Conservation (phyloP, 1,140 invertebrate species). For the Zaprionus lachaisei region DNA sequence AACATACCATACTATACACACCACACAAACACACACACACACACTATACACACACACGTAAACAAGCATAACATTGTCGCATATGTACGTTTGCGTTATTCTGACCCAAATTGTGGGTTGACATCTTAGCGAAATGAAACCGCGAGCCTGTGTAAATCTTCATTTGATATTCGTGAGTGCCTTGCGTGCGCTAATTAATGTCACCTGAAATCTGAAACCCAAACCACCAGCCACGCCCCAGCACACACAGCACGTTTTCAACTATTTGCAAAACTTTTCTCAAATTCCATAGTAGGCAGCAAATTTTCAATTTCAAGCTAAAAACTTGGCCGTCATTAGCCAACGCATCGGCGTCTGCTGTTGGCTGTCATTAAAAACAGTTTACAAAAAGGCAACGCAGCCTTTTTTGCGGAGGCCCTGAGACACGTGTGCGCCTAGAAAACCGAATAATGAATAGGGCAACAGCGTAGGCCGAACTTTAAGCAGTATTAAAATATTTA, state of each 20-base stretch:
- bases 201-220: slow-evolving; percentile 15
- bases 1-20: not conserved
- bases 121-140: slow-evolving; percentile 72
- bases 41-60: slow-evolving; percentile 9
- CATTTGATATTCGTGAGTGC: slow-evolving; percentile 45
- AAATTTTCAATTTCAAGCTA: slow-evolving; percentile 61
- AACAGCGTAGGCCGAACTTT: not conserved
- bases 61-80: slow-evolving; percentile 40
- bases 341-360: slow-evolving; percentile 43
- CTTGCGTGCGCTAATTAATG: slow-evolving; percentile 66
- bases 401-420: slow-evolving; percentile 2
- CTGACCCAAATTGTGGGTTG: slow-evolving; percentile 63
- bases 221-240: slow-evolving; percentile 28
- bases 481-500: not conserved
- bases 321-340: slow-evolving; percentile 67
- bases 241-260: slow-evolving; percentile 49
- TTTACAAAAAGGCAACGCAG: slow-evolving; percentile 42
- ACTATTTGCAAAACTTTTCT: slow-evolving; percentile 47
- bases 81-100: slow-evolving; percentile 31
- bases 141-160: slow-evolving; percentile 58
- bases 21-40: not conserved
- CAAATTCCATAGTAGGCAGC: slow-evolving; percentile 46
- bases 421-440: slow-evolving; percentile 4
- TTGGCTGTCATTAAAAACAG: slow-evolving; percentile 73
- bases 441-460: not conserved